Base-by-base conservation (phyloP, 2,797 vertebrate species). In the Sparus aurata region DNA sequence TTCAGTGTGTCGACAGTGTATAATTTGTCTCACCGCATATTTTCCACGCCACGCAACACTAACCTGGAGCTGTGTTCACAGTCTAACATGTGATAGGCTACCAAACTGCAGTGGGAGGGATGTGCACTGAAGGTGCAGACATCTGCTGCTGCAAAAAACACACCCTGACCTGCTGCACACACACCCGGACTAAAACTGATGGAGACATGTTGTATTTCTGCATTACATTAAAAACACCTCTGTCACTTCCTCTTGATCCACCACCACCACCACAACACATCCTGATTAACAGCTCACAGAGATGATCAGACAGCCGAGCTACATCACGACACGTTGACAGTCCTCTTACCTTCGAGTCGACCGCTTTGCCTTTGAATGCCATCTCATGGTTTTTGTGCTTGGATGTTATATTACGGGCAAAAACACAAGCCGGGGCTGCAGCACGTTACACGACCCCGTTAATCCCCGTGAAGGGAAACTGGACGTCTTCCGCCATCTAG, bases 331-430 rank as follows among this genome's bases (percentile, higher is more conserved):
- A 54, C 60, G 5, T 12, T 0, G 1, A 25, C 38, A 7, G 12
- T 17, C 22, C 7, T 38, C 88, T 91, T 93, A 95, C 95, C 95
- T 94, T 94, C 7, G 94, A 93, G 65, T 95, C 94, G 71, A 93
- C 91, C 87, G 86, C 84, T 82, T 92, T 94, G 72, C 89, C 87
- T 87, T 92, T 94, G 87, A 95, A 94, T 88, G 95, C 95, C 95
- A 95, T 95, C 57, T 91, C 92, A 93, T 93, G 73, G 43, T 93
- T 93, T 89, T 89, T 71, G 61, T 41, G 61, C 74, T 64, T 81
- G 69, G 38, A 75, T 84, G 73, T 75, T 79, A 41, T 83, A 74
- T 78, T 80, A 16, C 30, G 30, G 6, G 30, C 30, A 34, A 34
- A 38, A 65, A 82, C 81, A 85, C 76, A 69, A 69, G 54, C 50